Base-by-base conservation (phyloP, 2,888 invertebrate species). In the Dysmachus trigonus region DNA sequence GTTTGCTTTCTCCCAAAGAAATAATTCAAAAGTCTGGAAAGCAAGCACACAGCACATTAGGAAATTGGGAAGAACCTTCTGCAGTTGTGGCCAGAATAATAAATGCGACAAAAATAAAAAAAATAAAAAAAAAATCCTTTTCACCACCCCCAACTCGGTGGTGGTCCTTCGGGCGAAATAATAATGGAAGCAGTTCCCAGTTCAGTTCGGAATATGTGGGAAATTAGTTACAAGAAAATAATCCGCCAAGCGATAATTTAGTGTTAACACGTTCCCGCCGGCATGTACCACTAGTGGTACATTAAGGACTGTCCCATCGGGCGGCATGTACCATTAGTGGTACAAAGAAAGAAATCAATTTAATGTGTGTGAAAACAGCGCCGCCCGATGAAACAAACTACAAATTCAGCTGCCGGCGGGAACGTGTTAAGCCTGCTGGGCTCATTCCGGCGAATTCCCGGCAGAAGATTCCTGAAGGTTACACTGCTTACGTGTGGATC, bases 11-110 rank as follows among this genome's bases (percentile, higher is more conserved):
- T 62, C 27, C 62, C 1, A 22, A 7, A 27, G 22, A 10, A 62
- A 62, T 62, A 27, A 62, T 62, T 62, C 62, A 62, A 62, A 62
- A 62, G 62, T 62, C 62, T 27, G 62, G 18, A 62, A 27, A 62
- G 62, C 62, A 62, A 62, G 10, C 62, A 62, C 10, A 73, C 73
- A n/a, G n/a, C n/a, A 15, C 73, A 73, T 73, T 73, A 73, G 33
- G 73, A 73, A 73, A 73, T 73, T 73, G 73, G 73, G 73, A n/a
- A 31, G 33, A 73, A 73, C 76, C 76, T 76, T 76, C 22, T 76
- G 62, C 62, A 62, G 62, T 62, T 62, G 62, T 38, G n/a, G 10
- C 76, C 38, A 22, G 38, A 76, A 35, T 76, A 76, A 76, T 38
- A 76, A 76, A 76, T 27, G 27, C 10, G 27, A 41, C n/a, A n/a